Evolutionary conservation across 2,888 invertebrate genomes (phyloP), one percentile per base, ranked within the genome.

Genomic region (Chymomyza fuscimana): DNA sequence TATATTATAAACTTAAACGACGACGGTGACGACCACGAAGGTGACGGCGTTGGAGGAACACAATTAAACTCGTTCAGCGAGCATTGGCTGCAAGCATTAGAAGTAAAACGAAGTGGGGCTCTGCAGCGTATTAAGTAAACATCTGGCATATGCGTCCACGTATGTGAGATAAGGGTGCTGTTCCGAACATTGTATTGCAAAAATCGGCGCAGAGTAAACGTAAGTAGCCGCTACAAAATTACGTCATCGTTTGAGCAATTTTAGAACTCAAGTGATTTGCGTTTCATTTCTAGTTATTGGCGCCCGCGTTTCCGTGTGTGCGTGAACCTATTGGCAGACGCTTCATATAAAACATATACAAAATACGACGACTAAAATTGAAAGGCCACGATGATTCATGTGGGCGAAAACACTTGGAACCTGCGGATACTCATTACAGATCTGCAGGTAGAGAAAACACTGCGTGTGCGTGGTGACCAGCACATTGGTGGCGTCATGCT

Each of bases 401-500:
- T 97, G 87, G 96, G 96, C 79, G 99, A 99, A 92, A 98, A 98
- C 88, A 97, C 98, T 89, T 99, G 99, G 99, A 97, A 98, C 93
- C 95, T 99, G 91, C 95, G 96, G 89, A 96, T 98, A 88, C 95
- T 95, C 92, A 98, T 98, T 90, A 98, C 98, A 74, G 98, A 98
- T 93, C 93, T 98, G 90, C 96, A 96, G 92, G 95, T 97, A 83
- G 97, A 97, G 91, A 94, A 97, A 89, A 96, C 96, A 69, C 94
- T 99, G 89, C 95, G 98, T 81, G 98, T 99, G 84, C 97, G 97
- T 92, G 99, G 99, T 84, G 98, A 99, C 92, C 95, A 97, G 90
- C 98, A 99, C 92, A 97, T 99, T 92, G 99, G 99, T 80, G 99
- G 99, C 86, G 97, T 99, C 79, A 99, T 99, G 99, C 95, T 99